These are phyloP conservation scores for Bettongia penicillata DNA, from an alignment of 2,113 vertebrate species.

Conservation along the genomic window DNA sequence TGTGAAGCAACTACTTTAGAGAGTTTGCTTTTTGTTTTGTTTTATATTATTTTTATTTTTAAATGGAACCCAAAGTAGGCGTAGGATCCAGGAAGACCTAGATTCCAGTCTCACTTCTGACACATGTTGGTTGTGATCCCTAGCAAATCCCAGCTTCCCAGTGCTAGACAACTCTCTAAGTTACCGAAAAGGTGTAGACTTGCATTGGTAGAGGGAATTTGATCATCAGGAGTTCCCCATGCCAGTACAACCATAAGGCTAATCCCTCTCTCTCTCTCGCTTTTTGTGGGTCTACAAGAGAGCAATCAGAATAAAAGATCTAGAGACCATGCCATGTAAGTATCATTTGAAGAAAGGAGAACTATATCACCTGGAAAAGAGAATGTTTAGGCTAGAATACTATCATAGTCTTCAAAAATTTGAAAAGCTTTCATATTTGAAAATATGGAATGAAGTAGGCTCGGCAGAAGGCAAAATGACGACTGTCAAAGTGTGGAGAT, in stretches of 20 bases:
- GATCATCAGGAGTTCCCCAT: neutral
- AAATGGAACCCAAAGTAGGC: neutral
- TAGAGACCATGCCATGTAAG: neutral
- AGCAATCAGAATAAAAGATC: neutral
- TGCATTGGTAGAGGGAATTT: neutral
- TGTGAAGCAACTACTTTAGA: neutral
- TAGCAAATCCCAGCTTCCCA: neutral
- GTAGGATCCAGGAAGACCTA: neutral
- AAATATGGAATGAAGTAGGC: neutral
- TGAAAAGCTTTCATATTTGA: neutral
- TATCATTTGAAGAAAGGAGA: neutral
- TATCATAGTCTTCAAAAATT: neutral
- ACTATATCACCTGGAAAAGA: neutral
- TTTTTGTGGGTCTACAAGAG: neutral
- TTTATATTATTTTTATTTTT: neutral
- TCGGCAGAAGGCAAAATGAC: neutral
- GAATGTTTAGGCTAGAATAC: neutral
- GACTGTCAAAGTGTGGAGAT: neutral
- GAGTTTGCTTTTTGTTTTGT: neutral
- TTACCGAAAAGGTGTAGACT: neutral
- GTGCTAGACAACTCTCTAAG: neutral
- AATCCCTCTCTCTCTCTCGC: neutral
- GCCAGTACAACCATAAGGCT: neutral
- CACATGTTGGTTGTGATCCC: neutral
- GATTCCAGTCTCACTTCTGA: neutral